These are phyloP conservation scores for Dallia pectoralis DNA, from an alignment of 2,797 vertebrate species.

Conservation along the genomic window DNA sequence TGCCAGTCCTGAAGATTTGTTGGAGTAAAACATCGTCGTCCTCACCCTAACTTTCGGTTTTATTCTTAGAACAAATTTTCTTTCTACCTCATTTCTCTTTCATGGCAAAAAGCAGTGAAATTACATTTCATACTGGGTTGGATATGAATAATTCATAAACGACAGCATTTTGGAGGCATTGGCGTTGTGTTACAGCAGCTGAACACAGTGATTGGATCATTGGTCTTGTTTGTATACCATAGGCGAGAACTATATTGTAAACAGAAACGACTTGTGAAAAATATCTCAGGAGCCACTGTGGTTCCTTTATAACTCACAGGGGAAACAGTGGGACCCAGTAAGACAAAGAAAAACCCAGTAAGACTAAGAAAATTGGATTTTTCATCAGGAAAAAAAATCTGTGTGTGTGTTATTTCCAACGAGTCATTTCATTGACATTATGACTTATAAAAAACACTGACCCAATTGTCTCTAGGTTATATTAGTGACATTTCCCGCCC, in stretches of 20 bases:
- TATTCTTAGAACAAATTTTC: background rate
- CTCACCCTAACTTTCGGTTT: background rate
- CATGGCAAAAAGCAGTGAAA: background rate
- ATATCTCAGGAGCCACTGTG: background rate
- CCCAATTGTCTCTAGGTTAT: background rate
- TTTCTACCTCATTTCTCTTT: background rate
- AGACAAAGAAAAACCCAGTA: background rate
- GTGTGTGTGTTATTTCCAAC: background rate
- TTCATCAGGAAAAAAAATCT: background rate
- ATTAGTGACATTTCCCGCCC: background rate
- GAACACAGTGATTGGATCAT: constrained; percentile 17
- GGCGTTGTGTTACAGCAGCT: constrained; percentile 11
- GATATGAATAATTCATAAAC: constrained; percentile 14
- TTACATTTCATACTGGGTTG: background rate
- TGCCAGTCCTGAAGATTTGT: background rate
- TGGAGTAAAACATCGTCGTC: background rate
- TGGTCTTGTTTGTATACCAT: constrained; percentile 22
- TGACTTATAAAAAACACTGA: background rate
- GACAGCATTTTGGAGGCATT: background rate
- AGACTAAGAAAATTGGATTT: background rate
- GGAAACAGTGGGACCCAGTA: background rate
- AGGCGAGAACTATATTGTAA: background rate
- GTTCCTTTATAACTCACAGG: background rate
- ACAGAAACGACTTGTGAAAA: constrained; percentile 14
- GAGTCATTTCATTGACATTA: background rate